A percentile compares a stretch with the other conserved stretches of the same genome.
phyloP scores from a whole-genome alignment of 2,888 invertebrate genomes.

The Acrobasis suavella region DNA sequence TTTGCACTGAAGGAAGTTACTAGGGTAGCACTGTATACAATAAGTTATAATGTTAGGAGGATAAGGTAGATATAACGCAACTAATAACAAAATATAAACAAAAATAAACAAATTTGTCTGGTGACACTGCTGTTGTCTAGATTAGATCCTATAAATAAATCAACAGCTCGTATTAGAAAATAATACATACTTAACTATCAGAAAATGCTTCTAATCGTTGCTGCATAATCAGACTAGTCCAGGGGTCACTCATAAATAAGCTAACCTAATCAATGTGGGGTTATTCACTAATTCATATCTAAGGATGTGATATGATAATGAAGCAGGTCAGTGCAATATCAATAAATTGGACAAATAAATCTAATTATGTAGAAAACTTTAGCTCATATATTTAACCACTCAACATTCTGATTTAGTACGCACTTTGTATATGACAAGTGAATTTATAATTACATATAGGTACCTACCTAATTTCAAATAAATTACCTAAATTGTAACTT shows the following conservation, averaged over 20 bases:
- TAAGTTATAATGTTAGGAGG: too few species aligned
- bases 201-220: too few species aligned
- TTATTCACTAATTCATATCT: conserved; percentile 3
- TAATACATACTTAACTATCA: too few species aligned
- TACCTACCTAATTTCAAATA: neutral
- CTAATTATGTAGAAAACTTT: neutral
- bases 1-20: too few species aligned
- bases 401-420: neutral
- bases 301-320: conserved; percentile 18
- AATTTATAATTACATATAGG: neutral
- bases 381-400: neutral
- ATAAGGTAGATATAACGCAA: too few species aligned
- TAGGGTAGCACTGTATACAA: too few species aligned
- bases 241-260: conserved; percentile 3
- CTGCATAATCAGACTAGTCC: neutral
- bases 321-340: conserved; percentile 1
- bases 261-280: conserved; percentile 6
- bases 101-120: too few species aligned
- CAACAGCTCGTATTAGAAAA: too few species aligned
- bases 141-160: too few species aligned
- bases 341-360: conserved; percentile 3
- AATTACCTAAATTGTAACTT: neutral
- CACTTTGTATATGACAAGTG: neutral
- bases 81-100: too few species aligned
- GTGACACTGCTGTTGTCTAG: too few species aligned